These are phyloP conservation scores for Dicyrtomina minuta DNA, from an alignment of 2,888 invertebrate genomes.

Conservation along the genomic window DNA sequence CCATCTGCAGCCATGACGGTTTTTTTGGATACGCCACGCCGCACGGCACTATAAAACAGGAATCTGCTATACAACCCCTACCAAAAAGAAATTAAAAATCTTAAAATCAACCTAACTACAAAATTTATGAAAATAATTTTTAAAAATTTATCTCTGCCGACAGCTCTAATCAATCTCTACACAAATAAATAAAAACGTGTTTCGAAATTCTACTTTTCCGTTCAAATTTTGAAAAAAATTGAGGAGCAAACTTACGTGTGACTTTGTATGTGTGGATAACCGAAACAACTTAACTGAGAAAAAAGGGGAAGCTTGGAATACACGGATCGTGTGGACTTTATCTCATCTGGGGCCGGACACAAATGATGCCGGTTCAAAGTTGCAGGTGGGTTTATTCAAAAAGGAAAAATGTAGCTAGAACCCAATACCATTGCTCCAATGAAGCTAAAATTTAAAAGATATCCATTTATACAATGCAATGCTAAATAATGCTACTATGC, in stretches of 20 bases:
- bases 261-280: constrained; percentile 33
- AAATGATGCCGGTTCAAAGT: too few species aligned
- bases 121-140: background rate
- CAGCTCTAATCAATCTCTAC: background rate
- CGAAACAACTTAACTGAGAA: constrained; percentile 18
- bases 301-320: background rate
- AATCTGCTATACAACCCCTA: background rate
- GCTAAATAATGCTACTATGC: too few species aligned
- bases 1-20: too few species aligned
- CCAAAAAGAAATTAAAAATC: background rate
- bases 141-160: background rate
- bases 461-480: too few species aligned
- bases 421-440: too few species aligned
- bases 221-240: constrained; percentile 10
- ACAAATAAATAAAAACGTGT: background rate
- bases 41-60: background rate
- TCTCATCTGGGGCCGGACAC: too few species aligned
- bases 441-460: too few species aligned
- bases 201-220: constrained; percentile 5
- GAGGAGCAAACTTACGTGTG: constrained; percentile 41
- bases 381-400: too few species aligned
- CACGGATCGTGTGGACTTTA: too few species aligned
- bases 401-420: too few species aligned
- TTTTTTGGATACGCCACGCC: too few species aligned
- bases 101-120: background rate